These are phyloP conservation scores for Bradypodion pumilum DNA, from an alignment of 2,797 vertebrate species.

Conservation along the genomic window DNA sequence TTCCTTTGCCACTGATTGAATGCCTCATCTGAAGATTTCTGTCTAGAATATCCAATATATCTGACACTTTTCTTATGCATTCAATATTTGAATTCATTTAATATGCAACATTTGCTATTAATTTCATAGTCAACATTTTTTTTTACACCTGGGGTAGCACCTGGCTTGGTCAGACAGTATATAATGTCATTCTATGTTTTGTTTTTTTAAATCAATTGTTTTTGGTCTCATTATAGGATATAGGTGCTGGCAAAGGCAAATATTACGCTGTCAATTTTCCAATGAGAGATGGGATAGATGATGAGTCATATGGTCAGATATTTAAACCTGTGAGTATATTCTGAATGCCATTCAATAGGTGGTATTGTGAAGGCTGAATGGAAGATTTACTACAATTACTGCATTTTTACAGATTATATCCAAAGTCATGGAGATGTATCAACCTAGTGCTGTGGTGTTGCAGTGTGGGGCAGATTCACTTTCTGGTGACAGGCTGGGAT, in stretches of 20 bases:
- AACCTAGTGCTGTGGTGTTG: slow-evolving; percentile 85
- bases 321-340: slow-evolving; percentile 88
- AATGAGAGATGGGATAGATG: slow-evolving; percentile 91
- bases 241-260: slow-evolving; percentile 93
- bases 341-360: neutral
- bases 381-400: slow-evolving; percentile 42
- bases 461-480: slow-evolving; percentile 88
- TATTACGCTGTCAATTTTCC: slow-evolving; percentile 95
- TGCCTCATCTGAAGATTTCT: slow-evolving; percentile 17
- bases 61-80: neutral
- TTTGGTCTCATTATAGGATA: slow-evolving; percentile 78
- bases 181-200: neutral
- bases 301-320: slow-evolving; percentile 90
- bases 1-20: slow-evolving; percentile 27
- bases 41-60: neutral
- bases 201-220: slow-evolving; percentile 4
- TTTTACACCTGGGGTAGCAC: neutral
- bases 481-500: slow-evolving; percentile 85
- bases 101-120: neutral
- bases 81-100: neutral
- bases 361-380: neutral
- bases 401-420: slow-evolving; percentile 80
- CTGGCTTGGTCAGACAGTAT: neutral
- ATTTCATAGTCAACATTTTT: neutral
- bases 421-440: slow-evolving; percentile 91